Evolutionary conservation across 1,140 invertebrate genomes (phyloP).

Genomic region (Dinothrombium tinctorium): DNA sequence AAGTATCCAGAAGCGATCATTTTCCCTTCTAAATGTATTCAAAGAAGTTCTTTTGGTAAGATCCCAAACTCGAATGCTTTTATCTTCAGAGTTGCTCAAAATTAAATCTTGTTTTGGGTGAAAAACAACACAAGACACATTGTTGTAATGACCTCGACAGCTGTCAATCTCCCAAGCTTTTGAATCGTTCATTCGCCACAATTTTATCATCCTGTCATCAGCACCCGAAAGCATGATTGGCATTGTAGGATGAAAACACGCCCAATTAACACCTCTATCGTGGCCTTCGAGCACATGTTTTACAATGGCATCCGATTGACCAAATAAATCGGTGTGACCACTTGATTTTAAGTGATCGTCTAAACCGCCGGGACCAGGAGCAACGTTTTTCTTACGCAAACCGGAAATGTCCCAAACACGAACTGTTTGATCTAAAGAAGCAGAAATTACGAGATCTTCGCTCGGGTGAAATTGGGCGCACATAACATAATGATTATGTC

Average conservation of each 20-base stretch:
- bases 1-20: slow-evolving; percentile 91
- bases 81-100: slow-evolving; percentile 91
- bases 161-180: slow-evolving; percentile 99
- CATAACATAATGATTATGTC: slow-evolving; percentile 99
- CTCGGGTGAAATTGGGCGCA: slow-evolving; percentile 92
- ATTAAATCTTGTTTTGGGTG: slow-evolving; percentile 92
- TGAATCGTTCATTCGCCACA: slow-evolving; percentile 97
- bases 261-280: slow-evolving; percentile 96
- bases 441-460: slow-evolving; percentile 90
- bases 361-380: slow-evolving; percentile 67
- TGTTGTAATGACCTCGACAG: slow-evolving; percentile 96
- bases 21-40: slow-evolving; percentile 79
- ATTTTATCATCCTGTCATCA: slow-evolving; percentile 88
- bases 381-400: slow-evolving; percentile 87
- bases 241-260: slow-evolving; percentile 76
- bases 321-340: slow-evolving; percentile 78
- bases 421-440: slow-evolving; percentile 91
- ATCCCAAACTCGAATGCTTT: slow-evolving; percentile 94
- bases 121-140: slow-evolving; percentile 92
- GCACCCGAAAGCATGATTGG: slow-evolving; percentile 90
- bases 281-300: slow-evolving; percentile 95
- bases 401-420: slow-evolving; percentile 97
- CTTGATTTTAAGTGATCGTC: slow-evolving; percentile 71
- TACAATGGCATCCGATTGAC: slow-evolving; percentile 70
- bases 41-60: slow-evolving; percentile 91